These are phyloP conservation scores for Acanthococcus lagerstroemiae DNA, from an alignment of 2,888 invertebrate species.

Conservation along the genomic window DNA sequence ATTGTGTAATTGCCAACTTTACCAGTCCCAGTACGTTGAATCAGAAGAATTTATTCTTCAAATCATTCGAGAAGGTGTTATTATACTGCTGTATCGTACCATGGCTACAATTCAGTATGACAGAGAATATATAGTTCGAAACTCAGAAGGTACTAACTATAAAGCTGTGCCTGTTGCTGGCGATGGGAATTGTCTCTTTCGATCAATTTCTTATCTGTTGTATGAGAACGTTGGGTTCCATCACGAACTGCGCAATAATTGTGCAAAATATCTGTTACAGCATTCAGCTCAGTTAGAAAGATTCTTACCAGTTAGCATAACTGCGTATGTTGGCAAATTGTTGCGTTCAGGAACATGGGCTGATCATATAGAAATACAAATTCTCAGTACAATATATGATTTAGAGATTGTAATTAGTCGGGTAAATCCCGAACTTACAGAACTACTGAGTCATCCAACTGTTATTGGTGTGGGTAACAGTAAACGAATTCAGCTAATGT, in stretches of 20 bases:
- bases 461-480: no score
- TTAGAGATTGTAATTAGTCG: background rate
- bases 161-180: background rate
- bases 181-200: background rate
- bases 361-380: background rate
- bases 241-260: background rate
- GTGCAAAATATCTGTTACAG: background rate
- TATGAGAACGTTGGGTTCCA: background rate
- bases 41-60: no score
- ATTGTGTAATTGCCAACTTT: no score
- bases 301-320: no score
- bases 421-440: no score
- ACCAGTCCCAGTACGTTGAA: no score
- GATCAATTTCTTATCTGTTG: background rate
- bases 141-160: no score
- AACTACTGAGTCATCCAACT: no score
- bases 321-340: background rate
- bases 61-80: no score
- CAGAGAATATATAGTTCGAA: no score
- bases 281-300: background rate
- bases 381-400: background rate
- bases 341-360: background rate
- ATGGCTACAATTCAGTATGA: no score
- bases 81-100: no score
- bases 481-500: background rate